Evolutionary conservation across 2,113 vertebrate genomes (phyloP), one percentile per base, ranked within the genome.

Genomic region (Phalacrocorax pelagicus): DNA sequence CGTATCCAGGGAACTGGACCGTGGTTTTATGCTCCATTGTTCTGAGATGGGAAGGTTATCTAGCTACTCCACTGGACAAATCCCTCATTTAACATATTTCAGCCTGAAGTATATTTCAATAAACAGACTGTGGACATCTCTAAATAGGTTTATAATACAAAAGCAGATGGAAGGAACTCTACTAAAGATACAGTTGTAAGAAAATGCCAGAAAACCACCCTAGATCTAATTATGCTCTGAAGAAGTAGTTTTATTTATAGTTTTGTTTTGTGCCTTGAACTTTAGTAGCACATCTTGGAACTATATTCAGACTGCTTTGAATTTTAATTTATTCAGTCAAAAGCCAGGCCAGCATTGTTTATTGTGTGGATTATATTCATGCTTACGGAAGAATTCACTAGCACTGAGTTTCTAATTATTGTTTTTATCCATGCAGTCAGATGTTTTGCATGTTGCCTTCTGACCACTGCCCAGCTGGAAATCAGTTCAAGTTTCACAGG

Each of bases 311-410:
- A 96, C 94, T 96, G 91, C 82, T 98, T 94, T 84, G 89, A 94
- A 86, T 97, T 97, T 97, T 97, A 97, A 97, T 97, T 97, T 98
- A 94, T 97, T 98, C 96, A 96, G 93, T 97, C 92, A 98, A 98
- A 98, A 97, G 94, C 96, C 91, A 97, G 97, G 81, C 94, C 87
- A 95, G 91, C 57, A 19, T 97, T 98, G 90, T 97, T 97, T 97
- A 94, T 96, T 96, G 88, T 97, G 92, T 92, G 92, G 92, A 96
- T 98, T 98, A 95, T 47, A 96, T 92, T 97, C 73, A 91, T 96
- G 92, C 86, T 96, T 95, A 96, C 92, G 97, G 96, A 97, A 97
- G 96, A 97, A 97, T 97, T 98, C 92, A 88, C 81, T 97, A 96
- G 81, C 92, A 95, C 94, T 95, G 97, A 94, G 83, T 97, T 98